These are phyloP conservation scores for Rhagonycha fulva DNA, from an alignment of 2,888 invertebrate genomes.

Conservation along the genomic window DNA sequence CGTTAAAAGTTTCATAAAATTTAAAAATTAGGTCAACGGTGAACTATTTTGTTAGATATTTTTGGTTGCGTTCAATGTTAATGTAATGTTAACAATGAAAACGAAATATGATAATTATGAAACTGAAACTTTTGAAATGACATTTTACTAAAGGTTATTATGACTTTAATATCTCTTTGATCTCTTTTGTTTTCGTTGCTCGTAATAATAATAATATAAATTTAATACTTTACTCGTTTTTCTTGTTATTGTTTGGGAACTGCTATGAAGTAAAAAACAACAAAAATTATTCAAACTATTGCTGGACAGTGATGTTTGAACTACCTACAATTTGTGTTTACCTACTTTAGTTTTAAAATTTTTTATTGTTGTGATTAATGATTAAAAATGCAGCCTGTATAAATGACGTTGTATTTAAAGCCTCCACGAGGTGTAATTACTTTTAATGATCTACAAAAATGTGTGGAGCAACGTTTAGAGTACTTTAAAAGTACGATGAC, in stretches of 20 bases:
- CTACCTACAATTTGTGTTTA: too few relatives aligned
- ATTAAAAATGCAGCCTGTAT: background rate
- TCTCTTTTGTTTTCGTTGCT: background rate
- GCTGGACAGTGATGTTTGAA: too few relatives aligned
- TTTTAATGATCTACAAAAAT: constrained; percentile 60
- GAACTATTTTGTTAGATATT: background rate
- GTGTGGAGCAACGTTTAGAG: constrained; percentile 58
- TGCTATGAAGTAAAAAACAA: background rate
- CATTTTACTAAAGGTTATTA: background rate
- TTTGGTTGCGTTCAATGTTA: background rate
- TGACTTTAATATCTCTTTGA: background rate
- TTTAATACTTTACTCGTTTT: too few relatives aligned
- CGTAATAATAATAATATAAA: too few relatives aligned
- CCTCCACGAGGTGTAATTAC: constrained; percentile 61
- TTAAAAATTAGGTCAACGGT: background rate
- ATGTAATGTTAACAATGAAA: background rate
- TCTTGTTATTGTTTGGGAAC: background rate
- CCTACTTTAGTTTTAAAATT: too few relatives aligned
- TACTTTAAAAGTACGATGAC: constrained; percentile 54
- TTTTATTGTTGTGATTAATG: too few relatives aligned
- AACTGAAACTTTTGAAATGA: background rate
- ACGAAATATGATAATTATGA: background rate
- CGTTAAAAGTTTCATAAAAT: background rate
- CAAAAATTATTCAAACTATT: background rate
- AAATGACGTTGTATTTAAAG: constrained; percentile 58